A percentile compares a stretch with the other conserved stretches of the same genome.
Conservation (phyloP, 1,140 invertebrate species). For the Drosophila mauritiana region DNA sequence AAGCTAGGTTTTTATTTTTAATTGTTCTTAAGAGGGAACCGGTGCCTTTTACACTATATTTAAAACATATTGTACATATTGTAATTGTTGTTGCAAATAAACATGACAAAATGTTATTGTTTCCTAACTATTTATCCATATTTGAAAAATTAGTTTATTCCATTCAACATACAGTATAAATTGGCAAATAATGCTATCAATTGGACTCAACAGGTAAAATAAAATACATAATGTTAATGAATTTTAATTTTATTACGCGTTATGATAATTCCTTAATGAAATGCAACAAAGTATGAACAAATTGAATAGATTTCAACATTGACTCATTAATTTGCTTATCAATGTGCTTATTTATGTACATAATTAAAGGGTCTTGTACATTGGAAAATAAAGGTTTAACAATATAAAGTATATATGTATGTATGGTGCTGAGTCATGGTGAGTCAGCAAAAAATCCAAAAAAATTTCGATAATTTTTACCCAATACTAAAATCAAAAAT, state of each 20-base stretch:
- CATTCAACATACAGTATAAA: not conserved
- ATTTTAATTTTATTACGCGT: not conserved
- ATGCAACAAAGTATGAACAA: not conserved
- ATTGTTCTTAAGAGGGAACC: constrained; percentile 24
- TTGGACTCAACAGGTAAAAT: not conserved
- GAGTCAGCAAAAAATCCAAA: no score
- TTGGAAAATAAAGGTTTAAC: no score
- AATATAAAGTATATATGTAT: no score
- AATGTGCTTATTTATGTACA: no score
- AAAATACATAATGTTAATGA: not conserved
- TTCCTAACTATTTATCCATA: not conserved
- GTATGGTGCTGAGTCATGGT: no score
- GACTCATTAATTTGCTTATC: no score
- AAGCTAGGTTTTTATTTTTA: constrained; percentile 2
- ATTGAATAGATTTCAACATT: not conserved
- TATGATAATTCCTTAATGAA: no score
- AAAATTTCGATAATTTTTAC: no score
- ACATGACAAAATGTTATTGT: constrained; percentile 5
- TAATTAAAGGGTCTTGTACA: no score
- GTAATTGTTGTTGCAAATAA: constrained; percentile 35
- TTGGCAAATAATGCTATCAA: not conserved
- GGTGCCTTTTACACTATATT: constrained; percentile 48
- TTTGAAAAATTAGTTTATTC: not conserved
- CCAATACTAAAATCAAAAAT: no score
- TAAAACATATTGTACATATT: constrained; percentile 20